Percentiles rank a stretch among this genome's conserved stretches.
phyloP scores from a whole-genome alignment of 2,113 vertebrate species.

The Tetrax tetrax region DNA sequence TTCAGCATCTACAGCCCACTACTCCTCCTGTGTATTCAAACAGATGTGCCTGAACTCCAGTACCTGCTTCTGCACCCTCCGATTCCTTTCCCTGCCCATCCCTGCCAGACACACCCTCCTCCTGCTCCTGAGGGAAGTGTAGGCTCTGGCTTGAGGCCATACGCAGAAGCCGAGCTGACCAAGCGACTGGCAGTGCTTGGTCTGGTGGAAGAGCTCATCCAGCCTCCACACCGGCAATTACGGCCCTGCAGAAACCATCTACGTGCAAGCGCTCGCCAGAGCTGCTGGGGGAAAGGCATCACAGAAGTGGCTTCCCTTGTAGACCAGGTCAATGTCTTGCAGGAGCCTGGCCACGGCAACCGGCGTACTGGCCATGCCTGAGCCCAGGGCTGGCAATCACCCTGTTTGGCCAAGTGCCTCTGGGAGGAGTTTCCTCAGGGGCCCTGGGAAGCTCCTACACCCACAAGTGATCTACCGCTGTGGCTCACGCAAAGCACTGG shows the following conservation, averaged over 20 bases:
- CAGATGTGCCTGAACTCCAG: not conserved
- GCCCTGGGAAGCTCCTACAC: not conserved
- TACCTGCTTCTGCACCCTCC: not conserved
- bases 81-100: not conserved
- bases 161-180: not conserved
- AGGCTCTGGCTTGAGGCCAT: not conserved
- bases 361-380: not conserved
- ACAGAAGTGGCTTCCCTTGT: not conserved
- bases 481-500: not conserved
- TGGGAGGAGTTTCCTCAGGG: not conserved
- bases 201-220: not conserved
- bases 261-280: fast-evolving
- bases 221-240: not conserved
- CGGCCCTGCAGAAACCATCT: not conserved
- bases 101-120: not conserved
- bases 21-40: not conserved
- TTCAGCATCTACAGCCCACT: not conserved
- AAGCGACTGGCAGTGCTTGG: not conserved
- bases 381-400: not conserved
- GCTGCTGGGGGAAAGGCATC: fast-evolving
- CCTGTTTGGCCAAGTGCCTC: not conserved
- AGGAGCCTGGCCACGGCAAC: not conserved
- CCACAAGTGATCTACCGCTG: not conserved
- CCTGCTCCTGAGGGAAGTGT: not conserved
- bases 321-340: not conserved